Base-by-base conservation (phyloP, 2,888 invertebrate species). In the Rotaria macrura region DNA sequence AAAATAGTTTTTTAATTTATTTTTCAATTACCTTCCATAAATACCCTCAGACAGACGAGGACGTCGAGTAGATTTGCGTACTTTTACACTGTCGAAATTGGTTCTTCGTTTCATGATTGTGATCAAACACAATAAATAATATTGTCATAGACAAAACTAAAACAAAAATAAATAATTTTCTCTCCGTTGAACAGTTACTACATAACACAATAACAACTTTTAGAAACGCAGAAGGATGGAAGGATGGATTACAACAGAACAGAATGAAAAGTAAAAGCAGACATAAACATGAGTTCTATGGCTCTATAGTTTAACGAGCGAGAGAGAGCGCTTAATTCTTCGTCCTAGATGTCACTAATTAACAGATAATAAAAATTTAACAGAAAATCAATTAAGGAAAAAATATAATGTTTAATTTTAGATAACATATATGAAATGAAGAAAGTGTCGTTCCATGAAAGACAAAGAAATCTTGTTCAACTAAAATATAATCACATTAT, bases 61-160 rank as follows among this genome's bases (percentile, higher is more conserved):
- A 43, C 79, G 79, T n/a, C 79, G 79, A 40, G 43, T 6, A 43
- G 79, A 79, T 43, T 79, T 79, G 79, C 79, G 79, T 12, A 79
- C 43, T 79, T 79, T 79, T 25, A 79, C 40, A 43, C 43, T 79
- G 79, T 79, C 79, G 25, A 79, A 79, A 79, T 79, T 79, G 25
- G 79, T 23, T 10, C 79, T 40, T n/a, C 79, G 79, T 43, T 79
- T 79, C 79, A 79, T 79, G 43, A 20, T 34, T 65, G 34, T 20
- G 17, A 65, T 65, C 0, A 34, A 65, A 65, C 29, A 65, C 65
- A 65, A 65, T 34, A 34, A 7, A 65, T 65, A 65, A 65, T 65
- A 65, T 65, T 34, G 65, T 65, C 65, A 65, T 65, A 65, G 65
- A 65, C 65, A 65, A 65, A 65, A 65, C 65, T 65, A 65, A 34